Percentiles rank a stretch among this genome's conserved stretches.
These are phyloP conservation scores for Syritta pipiens DNA, from an alignment of 2,888 invertebrate genomes.

Conservation along the genomic window DNA sequence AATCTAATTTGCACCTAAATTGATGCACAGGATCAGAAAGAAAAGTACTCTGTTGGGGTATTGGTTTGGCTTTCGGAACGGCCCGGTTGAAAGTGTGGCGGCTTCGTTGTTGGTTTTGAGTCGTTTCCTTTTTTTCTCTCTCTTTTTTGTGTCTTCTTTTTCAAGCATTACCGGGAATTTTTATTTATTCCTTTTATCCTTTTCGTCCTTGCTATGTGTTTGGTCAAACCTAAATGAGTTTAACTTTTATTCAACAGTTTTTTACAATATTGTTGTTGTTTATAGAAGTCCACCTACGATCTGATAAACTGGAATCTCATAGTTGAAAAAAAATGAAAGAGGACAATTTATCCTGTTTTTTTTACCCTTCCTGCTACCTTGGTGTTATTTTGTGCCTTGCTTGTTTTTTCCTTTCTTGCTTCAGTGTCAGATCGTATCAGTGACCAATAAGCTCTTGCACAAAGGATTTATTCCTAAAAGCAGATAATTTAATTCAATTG, in stretches of 20 bases:
- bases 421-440: constrained; percentile 67
- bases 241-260: constrained; percentile 48
- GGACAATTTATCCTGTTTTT: constrained; percentile 52
- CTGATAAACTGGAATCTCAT: constrained; percentile 65
- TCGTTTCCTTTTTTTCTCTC: constrained; percentile 21
- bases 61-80: constrained; percentile 32
- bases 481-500: constrained; percentile 70
- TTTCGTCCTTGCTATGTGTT: constrained; percentile 42
- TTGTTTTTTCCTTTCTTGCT: constrained; percentile 14
- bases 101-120: constrained; percentile 44
- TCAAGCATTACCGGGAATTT: constrained; percentile 42
- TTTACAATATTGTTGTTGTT: constrained; percentile 44
- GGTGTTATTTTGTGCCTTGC: constrained; percentile 38
- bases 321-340: constrained; percentile 45
- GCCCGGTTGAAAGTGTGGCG: constrained; percentile 43
- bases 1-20: constrained; percentile 72
- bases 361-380: constrained; percentile 31
- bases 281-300: constrained; percentile 40
- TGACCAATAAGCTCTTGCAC: constrained; percentile 64
- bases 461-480: constrained; percentile 68
- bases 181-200: constrained; percentile 6
- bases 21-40: constrained; percentile 71
- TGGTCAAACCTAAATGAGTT: constrained; percentile 65
- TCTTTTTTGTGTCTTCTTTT: neutral
- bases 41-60: constrained; percentile 53